Percentiles rank a stretch among this genome's conserved stretches.
These are phyloP conservation scores for Drosophila athabasca DNA, from an alignment of 1,140 invertebrate genomes.

Conservation along the genomic window DNA sequence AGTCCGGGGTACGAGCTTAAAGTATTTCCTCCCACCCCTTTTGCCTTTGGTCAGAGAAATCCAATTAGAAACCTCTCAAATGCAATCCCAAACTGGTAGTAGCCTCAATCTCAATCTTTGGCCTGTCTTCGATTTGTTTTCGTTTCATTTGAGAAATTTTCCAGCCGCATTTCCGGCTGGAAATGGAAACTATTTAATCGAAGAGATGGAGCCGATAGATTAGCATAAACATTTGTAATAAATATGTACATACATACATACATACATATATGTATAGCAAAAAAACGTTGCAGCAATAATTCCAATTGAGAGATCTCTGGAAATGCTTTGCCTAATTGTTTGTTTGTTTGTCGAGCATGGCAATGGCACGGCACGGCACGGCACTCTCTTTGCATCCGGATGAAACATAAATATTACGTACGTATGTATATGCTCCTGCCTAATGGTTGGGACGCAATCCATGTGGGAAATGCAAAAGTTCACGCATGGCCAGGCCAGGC, in stretches of 20 bases:
- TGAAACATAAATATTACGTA: slow-evolving; percentile 81
- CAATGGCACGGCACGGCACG: neutral
- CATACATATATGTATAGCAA: neutral
- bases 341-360: slow-evolving; percentile 37
- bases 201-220: slow-evolving; percentile 35
- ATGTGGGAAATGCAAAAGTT: slow-evolving; percentile 73
- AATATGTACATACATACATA: slow-evolving; percentile 16
- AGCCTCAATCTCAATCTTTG: slow-evolving; percentile 37
- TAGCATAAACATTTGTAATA: slow-evolving; percentile 76
- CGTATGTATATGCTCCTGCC: slow-evolving; percentile 41
- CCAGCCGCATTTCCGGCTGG: slow-evolving; percentile 4
- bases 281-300: slow-evolving; percentile 39
- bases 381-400: slow-evolving; percentile 28
- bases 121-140: slow-evolving; percentile 71
- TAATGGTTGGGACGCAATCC: slow-evolving; percentile 40
- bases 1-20: no score
- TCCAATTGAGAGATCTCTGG: slow-evolving; percentile 50
- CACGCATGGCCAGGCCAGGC: slow-evolving; percentile 13
- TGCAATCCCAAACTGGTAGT: slow-evolving; percentile 55
- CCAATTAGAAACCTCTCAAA: slow-evolving; percentile 64
- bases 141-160: slow-evolving; percentile 64
- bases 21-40: neutral
- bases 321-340: slow-evolving; percentile 66
- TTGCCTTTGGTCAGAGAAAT: slow-evolving; percentile 46
- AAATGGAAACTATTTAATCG: slow-evolving; percentile 69